Evolutionary conservation across 2,797 vertebrate genomes (phyloP).

Genomic region (Amazona finschi): DNA sequence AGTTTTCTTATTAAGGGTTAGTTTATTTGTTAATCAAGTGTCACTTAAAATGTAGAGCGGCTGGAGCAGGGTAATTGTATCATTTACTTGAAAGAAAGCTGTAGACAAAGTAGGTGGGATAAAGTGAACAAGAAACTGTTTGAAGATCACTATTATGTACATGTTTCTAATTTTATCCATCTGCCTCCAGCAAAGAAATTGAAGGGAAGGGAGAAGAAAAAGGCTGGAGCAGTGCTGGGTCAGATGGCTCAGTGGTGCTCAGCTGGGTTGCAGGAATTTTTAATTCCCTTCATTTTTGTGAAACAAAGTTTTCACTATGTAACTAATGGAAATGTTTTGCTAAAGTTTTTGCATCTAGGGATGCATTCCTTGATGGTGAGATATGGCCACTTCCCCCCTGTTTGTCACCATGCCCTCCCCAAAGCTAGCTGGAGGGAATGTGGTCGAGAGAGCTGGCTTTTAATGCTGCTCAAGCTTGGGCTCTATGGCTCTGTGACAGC

Average conservation of each 20-base stretch:
- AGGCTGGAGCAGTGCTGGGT: not conserved
- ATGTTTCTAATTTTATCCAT: conserved; percentile 15
- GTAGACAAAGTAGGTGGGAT: conserved; percentile 38
- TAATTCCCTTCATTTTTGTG: not conserved
- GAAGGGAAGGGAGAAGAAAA: not conserved
- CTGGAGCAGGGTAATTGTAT: conserved; percentile 36
- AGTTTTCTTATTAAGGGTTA: conserved; percentile 56
- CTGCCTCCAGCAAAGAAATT: not conserved
- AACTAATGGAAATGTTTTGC: not conserved
- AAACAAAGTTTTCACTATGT: not conserved
- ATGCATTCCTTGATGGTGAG: not conserved
- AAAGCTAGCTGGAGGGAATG: not conserved
- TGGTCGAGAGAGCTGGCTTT: rapidly evolving
- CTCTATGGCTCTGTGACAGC: not conserved
- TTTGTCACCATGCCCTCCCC: not conserved
- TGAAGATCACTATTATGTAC: not conserved
- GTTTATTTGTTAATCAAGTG: conserved; percentile 55
- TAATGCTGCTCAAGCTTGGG: not conserved
- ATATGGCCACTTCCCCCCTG: rapidly evolving
- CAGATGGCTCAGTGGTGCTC: not conserved
- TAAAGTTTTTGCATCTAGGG: not conserved
- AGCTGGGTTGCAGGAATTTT: not conserved
- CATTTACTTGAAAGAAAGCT: conserved; percentile 53
- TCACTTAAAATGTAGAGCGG: conserved; percentile 42
- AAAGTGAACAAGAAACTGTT: conserved; percentile 34